Conservation (phyloP, 2,113 vertebrate genomes). For the Gadus chalcogrammus region DNA sequence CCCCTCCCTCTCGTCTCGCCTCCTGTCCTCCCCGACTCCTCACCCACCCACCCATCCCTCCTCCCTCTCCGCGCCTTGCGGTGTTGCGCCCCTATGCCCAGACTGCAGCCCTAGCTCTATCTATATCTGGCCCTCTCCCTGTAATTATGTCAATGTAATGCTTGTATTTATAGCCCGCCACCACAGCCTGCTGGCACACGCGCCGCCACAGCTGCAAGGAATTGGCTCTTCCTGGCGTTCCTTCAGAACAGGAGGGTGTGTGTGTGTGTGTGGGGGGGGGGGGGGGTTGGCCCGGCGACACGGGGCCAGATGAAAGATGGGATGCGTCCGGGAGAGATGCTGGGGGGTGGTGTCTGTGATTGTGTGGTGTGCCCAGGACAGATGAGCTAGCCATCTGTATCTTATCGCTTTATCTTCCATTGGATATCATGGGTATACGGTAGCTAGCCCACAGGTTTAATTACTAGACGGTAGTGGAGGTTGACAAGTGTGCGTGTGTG, state of each 20-base stretch:
- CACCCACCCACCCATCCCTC: background rate
- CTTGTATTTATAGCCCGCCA: constrained; percentile 82
- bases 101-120: constrained; percentile 33
- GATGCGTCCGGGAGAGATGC: no score
- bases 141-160: constrained; percentile 78
- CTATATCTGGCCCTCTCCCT: constrained; percentile 73
- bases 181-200: constrained; percentile 73
- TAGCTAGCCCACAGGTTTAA: no score
- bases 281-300: no score
- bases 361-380: background rate
- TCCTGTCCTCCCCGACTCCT: background rate
- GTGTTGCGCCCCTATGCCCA: constrained; percentile 44
- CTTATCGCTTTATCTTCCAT: no score
- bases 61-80: constrained; percentile 14
- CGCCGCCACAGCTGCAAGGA: constrained; percentile 72
- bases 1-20: background rate
- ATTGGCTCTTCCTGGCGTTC: constrained; percentile 41
- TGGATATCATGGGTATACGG: no score
- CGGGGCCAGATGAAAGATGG: no score
- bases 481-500: no score
- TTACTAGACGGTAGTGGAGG: no score
- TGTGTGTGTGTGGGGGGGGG: no score
- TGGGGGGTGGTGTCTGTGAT: background rate
- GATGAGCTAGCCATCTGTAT: no score
- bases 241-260: background rate